Conservation (phyloP, 1,140 invertebrate genomes). For the Choristoneura fumiferana region DNA sequence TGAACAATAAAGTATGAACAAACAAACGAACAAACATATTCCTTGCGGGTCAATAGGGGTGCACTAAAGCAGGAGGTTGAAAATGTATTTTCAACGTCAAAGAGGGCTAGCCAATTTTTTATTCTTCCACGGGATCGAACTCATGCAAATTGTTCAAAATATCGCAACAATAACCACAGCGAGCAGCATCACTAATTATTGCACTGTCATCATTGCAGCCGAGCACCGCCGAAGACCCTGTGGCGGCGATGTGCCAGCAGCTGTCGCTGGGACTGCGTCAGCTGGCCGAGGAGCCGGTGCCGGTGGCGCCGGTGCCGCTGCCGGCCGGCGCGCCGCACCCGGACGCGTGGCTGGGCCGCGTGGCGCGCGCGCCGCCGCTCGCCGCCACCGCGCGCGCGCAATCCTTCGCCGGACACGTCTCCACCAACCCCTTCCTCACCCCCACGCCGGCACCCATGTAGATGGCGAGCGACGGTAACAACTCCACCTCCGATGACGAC, state of each 20-base stretch:
- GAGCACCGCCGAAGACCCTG: constrained; percentile 36
- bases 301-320: constrained; percentile 42
- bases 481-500: no score
- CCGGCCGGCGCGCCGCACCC: constrained; percentile 81
- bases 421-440: constrained; percentile 61
- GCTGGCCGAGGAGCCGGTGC: constrained; percentile 56
- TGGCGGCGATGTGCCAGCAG: constrained; percentile 73
- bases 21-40: no score
- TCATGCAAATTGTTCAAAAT: no score
- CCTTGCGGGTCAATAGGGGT: no score
- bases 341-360: constrained; percentile 88
- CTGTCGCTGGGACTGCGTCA: constrained; percentile 67
- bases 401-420: constrained; percentile 42
- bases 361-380: constrained; percentile 75
- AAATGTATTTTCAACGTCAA: no score
- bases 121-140: no score
- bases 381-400: constrained; percentile 34
- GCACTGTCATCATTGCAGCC: not conserved
- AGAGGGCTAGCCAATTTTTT: no score
- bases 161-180: no score
- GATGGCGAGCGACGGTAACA: no score
- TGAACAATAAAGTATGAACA: no score
- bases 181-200: no score
- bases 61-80: no score
- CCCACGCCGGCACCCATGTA: constrained; percentile 26